Evolutionary conservation across 2,113 vertebrate genomes (phyloP), one percentile per base, ranked within the genome.

Genomic region (Chloroceryle aenea): DNA sequence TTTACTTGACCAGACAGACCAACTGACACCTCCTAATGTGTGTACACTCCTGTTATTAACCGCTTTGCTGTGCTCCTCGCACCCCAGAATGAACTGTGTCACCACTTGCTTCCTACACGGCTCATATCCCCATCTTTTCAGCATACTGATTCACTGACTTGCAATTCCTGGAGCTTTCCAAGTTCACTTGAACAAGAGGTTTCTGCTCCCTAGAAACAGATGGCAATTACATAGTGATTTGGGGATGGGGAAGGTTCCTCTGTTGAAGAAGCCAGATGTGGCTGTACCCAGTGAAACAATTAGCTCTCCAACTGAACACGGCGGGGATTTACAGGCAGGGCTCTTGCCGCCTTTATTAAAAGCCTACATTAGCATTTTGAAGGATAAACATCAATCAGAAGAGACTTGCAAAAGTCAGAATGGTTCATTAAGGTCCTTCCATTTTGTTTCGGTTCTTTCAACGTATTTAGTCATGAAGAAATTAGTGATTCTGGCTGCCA

Each of bases 401-500:
- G n/a, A 87, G 80, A 86, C 73, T 27, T 91, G 75, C 58, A 45
- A 62, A 96, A 94, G 94, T 96, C 97, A 96, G 96, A 96, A 91
- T 76, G 38, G 71, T 93, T 98, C 94, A 85, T 97, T 96, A 96
- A 92, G 91, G 89, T 73, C 92, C 77, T 91, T 95, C 95, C 89
- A 67, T 97, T 97, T 89, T 90, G 34, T 94, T 96, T 93, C 94
- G 93, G 94, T 91, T 88, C 69, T 90, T 95, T 62, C 73, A 79
- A 97, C 95, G 81, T 66, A 93, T 86, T 97, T 68, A 91, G 84
- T 90, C 97, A 90, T 96, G 91, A 97, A 4, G 30, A 96, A 97
- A 96, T 97, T 69, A 92, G 95, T 76, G 93, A 94, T 96, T 89
- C 79, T 96, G 96, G 95, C 95, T 97, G 96, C 96, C 94, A 96